phyloP scores from a whole-genome alignment of 2,888 invertebrate genomes.

The Ectemnius lituratus region DNA sequence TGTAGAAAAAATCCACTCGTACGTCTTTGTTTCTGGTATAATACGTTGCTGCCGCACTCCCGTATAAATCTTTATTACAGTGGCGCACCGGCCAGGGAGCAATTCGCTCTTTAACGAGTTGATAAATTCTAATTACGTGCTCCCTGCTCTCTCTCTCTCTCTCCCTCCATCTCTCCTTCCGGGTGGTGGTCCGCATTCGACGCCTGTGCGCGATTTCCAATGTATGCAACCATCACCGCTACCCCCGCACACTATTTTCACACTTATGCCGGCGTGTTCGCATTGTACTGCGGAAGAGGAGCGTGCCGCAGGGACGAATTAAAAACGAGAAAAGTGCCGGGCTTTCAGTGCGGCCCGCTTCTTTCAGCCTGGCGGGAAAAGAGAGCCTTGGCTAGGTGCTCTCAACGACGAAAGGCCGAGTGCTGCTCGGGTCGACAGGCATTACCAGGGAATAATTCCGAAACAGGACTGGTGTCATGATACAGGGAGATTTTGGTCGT shows the following conservation, averaged over 20 bases:
- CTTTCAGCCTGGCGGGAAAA: background rate
- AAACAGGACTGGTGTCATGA: background rate
- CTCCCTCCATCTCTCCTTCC: no score
- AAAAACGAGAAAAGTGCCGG: constrained; percentile 4
- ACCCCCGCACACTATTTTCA: no score
- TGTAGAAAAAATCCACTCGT: background rate
- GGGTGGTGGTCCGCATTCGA: background rate
- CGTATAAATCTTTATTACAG: background rate
- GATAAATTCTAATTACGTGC: constrained; percentile 4
- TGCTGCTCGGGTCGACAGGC: background rate
- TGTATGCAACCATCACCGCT: background rate
- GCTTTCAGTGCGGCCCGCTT: background rate
- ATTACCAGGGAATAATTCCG: constrained; percentile 2
- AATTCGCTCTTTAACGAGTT: constrained; percentile 7
- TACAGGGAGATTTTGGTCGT: background rate
- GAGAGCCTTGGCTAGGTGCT: background rate
- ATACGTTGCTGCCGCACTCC: background rate
- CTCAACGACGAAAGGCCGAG: background rate
- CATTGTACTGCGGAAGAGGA: no score
- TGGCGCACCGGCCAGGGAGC: background rate
- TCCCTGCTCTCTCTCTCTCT: no score
- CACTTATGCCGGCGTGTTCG: no score
- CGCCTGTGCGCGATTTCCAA: background rate
- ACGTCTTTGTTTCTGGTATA: constrained; percentile 2
- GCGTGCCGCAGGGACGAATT: background rate